Base-by-base conservation (phyloP, 2,888 invertebrate genomes). In the Prosapia bicincta region DNA sequence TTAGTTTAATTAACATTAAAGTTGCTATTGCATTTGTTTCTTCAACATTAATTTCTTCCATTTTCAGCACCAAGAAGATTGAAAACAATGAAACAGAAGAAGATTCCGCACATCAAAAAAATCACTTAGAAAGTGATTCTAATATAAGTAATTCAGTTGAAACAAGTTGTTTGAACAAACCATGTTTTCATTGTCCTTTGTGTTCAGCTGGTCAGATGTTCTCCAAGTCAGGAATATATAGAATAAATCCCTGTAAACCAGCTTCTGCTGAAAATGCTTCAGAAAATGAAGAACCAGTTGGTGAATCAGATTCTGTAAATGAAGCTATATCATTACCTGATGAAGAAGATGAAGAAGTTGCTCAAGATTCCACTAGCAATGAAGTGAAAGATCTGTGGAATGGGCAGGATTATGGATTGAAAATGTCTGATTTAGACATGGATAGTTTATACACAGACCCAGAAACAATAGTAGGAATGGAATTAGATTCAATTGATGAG, bases 371-470 rank as follows among this genome's bases (percentile, higher is more conserved):
- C 1, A 43, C 25, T 13, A 38, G 24, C 24, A 67, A 28, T 23
- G 70, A 74, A 13, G 28, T 54, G 54, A 69, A 68, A 24, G 26
- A 71, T 7, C 30, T 76, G 28, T 76, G 73, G 76, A 74, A 71
- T n/a, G 74, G 74, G 15, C 76, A 76, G 54, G 71, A 71, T 20
- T 70, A 66, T 25, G 43, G 71, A 28, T 67, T 75, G 13, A 75
- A 75, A 38, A 75, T 75, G 66, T 71, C 76, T n/a, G 73, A 76
- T n/a, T 65, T 76, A 25, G 76, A 76, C 20, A 76, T 76, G 76
- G 76, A 76, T 15, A 74, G 30, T 32, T 68, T 76, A 10, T 76
- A 76, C 24, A 54, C 69, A 65, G 74, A 65, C 68, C 73, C 76
- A 20, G 74, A 74, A 24, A 28, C 74, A 54, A 76, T 76, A 67